Conservation (phyloP, 1,140 invertebrate genomes). For the Hypothenemus hampei region DNA sequence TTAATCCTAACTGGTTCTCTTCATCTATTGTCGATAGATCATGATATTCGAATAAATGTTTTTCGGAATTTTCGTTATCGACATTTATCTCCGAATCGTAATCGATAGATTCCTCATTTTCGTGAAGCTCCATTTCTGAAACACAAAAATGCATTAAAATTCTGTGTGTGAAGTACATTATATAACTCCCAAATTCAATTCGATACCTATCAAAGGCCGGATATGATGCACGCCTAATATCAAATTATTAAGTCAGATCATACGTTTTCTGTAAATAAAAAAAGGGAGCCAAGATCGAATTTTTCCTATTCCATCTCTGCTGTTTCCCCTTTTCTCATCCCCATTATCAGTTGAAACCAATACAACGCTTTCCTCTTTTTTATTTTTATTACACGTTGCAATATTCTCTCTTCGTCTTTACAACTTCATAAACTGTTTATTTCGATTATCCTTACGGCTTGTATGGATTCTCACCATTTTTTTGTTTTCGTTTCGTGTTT, state of each 20-base stretch:
- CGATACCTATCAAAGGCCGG: not conserved
- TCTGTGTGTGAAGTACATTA: too few relatives aligned
- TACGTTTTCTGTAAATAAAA: slow-evolving; percentile 10
- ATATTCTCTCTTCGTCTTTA: slow-evolving; percentile 20
- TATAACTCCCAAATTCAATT: too few relatives aligned
- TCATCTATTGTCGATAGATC: slow-evolving; percentile 37
- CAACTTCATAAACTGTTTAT: slow-evolving; percentile 17
- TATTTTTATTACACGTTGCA: slow-evolving; percentile 12
- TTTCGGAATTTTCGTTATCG: slow-evolving; percentile 35
- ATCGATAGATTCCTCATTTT: slow-evolving; percentile 36
- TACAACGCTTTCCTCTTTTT: slow-evolving; percentile 15
- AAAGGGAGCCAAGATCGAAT: slow-evolving; percentile 4
- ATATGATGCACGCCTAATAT: slow-evolving; percentile 5
- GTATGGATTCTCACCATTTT: too few relatives aligned
- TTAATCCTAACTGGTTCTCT: slow-evolving; percentile 32
- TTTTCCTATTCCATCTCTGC: slow-evolving; percentile 20
- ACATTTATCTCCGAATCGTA: slow-evolving; percentile 29
- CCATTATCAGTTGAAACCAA: slow-evolving; percentile 23
- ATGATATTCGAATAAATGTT: slow-evolving; percentile 39
- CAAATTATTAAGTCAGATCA: slow-evolving; percentile 21
- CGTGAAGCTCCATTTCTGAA: slow-evolving; percentile 43
- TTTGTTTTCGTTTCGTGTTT: too few relatives aligned
- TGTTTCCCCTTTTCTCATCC: slow-evolving; percentile 11
- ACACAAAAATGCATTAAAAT: slow-evolving; percentile 6
- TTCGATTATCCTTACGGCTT: slow-evolving; percentile 10